Evolutionary conservation across 2,797 vertebrate genomes (phyloP).

Genomic region (Chloroceryle inda): DNA sequence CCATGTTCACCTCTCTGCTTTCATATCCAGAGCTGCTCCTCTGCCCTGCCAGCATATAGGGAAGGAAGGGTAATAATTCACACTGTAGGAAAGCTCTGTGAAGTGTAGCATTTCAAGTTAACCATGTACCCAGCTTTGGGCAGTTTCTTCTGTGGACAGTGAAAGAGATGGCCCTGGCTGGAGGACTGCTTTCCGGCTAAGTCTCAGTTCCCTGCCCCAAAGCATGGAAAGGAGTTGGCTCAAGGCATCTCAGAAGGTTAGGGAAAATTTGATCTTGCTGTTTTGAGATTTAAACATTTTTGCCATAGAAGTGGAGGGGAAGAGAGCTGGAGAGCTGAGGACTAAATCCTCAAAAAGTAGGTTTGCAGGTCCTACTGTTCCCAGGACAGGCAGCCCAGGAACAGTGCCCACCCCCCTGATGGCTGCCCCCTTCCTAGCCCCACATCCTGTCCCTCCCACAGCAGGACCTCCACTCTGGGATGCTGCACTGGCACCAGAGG

Average conservation of each 20-base stretch:
- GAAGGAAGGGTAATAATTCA: not conserved
- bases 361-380: not conserved
- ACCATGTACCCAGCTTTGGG: not conserved
- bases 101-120: not conserved
- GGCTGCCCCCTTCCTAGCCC: not conserved
- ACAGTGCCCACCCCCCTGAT: rapidly evolving
- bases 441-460: not conserved
- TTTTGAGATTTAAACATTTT: not conserved
- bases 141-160: not conserved
- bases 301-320: not conserved
- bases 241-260: not conserved
- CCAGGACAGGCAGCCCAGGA: not conserved
- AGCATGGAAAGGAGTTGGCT: not conserved
- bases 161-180: not conserved
- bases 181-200: not conserved
- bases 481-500: rapidly evolving
- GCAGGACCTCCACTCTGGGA: not conserved
- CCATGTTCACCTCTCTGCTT: not conserved
- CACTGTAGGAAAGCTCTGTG: not conserved
- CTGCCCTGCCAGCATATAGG: not conserved
- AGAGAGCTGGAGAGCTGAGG: not conserved
- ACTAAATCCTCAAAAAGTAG: not conserved
- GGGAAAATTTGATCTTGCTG: not conserved
- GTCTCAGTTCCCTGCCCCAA: not conserved
- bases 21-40: not conserved